phyloP scores from a whole-genome alignment of 2,888 invertebrate species.

The Epirrita christyi region DNA sequence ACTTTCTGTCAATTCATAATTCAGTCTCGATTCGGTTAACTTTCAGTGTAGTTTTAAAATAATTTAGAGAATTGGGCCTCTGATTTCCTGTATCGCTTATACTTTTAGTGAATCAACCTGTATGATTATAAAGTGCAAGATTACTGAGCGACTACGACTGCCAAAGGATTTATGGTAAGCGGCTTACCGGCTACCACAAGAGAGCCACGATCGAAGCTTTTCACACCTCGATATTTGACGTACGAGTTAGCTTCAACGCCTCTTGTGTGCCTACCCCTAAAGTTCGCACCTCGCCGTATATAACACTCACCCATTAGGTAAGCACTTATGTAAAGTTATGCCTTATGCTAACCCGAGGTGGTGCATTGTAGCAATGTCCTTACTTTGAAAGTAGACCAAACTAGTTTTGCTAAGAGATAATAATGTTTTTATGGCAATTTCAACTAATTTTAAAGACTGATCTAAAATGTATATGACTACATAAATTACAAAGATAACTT shows the following conservation, averaged over 20 bases:
- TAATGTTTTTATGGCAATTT: background rate
- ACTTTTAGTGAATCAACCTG: background rate
- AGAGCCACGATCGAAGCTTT: constrained; percentile 70
- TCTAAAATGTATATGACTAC: background rate
- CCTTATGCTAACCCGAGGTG: background rate
- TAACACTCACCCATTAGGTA: constrained; percentile 73
- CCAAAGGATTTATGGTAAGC: constrained; percentile 72
- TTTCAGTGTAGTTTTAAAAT: too few species aligned
- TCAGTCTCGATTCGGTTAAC: too few species aligned
- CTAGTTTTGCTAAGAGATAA: background rate
- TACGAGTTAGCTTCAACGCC: constrained; percentile 79
- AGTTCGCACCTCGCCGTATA: constrained; percentile 77
- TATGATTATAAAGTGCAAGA: constrained; percentile 17
- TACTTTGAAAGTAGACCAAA: background rate
- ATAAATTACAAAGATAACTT: background rate
- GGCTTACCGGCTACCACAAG: constrained; percentile 74
- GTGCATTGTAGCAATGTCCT: background rate
- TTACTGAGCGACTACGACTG: constrained; percentile 26
- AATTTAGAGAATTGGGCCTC: too few species aligned
- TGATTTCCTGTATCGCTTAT: too few species aligned
- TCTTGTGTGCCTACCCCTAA: constrained; percentile 77
- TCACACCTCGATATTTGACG: constrained; percentile 82
- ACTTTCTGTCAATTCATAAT: too few species aligned
- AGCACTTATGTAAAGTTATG: constrained; percentile 17
- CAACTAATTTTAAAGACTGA: background rate